Base-by-base conservation (phyloP, 2,113 vertebrate genomes). In the Xenopus borealis region DNA sequence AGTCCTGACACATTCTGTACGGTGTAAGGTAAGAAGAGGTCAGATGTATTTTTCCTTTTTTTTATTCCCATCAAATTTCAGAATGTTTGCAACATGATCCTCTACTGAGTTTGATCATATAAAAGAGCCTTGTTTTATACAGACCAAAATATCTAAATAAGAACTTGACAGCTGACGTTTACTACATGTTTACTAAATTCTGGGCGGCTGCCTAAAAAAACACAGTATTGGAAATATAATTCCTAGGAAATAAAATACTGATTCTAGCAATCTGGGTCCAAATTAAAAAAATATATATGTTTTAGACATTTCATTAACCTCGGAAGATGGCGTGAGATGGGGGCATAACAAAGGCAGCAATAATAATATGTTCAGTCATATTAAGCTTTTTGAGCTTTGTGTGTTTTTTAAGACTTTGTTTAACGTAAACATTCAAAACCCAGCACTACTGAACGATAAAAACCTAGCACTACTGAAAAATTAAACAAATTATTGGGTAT, bases 121-220 rank as follows among this genome's bases (percentile, higher is more conserved):
- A 77, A 77, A 70, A 59, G 63, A 70, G 27, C 74, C 67, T 77
- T 67, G 69, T 69, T 65, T 69, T 77, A 61, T 50, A 47, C 46
- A 70, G 66, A 69, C 74, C 18, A 45, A 75, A 61, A 77, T 47
- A 77, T 77, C 74, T 70, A 64, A 77, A 70, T 77, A 77, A 70
- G 69, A 53, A 62, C 61, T 70, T 77, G 66, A 77, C 74, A 76
- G 66, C 66, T 70, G 74, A 70, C 66, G 70, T 63, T 77, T 77
- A 64, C 19, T 57, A 55, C 47, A 70, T 64, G 53, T n/a, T 55
- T 55, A 40, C 46, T 52, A 64, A 62, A 77, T 14, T 17, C 57
- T 77, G 74, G 74, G 74, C 61, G 53, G 59, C 30, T 64, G 74
- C 74, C 74, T 77, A 70, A 58, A 55, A 57, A 77, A 77, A 77